These are phyloP conservation scores for Pseudomyrmex flavicornis DNA, from an alignment of 1,140 invertebrate species.

Conservation along the genomic window DNA sequence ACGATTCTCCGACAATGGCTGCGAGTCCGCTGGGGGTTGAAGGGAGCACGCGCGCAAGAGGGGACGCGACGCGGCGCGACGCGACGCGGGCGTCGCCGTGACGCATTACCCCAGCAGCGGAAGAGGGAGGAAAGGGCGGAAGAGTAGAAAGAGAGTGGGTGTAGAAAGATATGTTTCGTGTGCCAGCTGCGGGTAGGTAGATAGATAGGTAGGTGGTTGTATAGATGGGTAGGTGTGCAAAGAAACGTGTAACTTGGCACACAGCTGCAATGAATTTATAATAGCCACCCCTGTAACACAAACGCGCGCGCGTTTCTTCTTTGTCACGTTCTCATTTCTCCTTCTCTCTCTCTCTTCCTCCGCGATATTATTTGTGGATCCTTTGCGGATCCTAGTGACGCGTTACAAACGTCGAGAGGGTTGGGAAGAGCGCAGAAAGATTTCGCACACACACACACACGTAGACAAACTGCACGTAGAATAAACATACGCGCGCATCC, in stretches of 20 bases:
- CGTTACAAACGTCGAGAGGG: conserved; percentile 24
- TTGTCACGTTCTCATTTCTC: no score
- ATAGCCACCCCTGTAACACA: conserved; percentile 15
- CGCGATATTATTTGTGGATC: conserved; percentile 20
- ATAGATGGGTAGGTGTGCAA: conserved; percentile 11
- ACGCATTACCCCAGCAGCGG: conserved; percentile 40
- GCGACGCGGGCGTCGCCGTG: conserved; percentile 40
- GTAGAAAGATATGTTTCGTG: conserved; percentile 38
- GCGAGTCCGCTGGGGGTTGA: conserved; percentile 68
- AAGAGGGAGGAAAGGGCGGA: conserved; percentile 42
- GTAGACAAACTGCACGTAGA: no score
- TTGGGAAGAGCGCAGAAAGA: conserved; percentile 8
- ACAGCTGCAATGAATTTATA: conserved; percentile 39
- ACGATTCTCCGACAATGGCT: conserved; percentile 69
- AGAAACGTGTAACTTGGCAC: conserved; percentile 26
- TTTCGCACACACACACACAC: neutral
- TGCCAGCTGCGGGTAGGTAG: conserved; percentile 1
- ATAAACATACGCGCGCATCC: no score
- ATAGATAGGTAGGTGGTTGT: neutral
- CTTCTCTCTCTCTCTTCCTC: neutral
- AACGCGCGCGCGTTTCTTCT: no score
- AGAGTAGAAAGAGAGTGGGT: conserved; percentile 12
- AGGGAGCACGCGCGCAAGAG: conserved; percentile 57
- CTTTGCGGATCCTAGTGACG: conserved; percentile 26
- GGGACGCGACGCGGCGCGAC: conserved; percentile 40